Evolutionary conservation across 2,888 invertebrate genomes (phyloP).

Genomic region (Fragum fragum): DNA sequence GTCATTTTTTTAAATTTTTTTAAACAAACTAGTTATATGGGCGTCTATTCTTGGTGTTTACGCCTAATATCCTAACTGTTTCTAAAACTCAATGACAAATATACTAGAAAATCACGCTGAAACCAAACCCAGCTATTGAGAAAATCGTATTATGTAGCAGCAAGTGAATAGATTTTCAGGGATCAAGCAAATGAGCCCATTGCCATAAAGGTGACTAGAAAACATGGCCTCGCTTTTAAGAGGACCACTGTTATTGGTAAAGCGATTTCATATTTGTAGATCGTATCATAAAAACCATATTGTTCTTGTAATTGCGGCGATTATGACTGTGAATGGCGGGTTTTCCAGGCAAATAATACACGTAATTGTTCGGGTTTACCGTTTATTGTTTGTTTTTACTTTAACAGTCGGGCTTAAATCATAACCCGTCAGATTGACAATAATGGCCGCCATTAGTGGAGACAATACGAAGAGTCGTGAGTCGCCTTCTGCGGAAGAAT

Average conservation of each 20-base stretch:
- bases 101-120: too few species aligned
- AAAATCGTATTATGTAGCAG: too few species aligned
- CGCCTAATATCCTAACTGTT: too few species aligned
- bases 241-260: slow-evolving; percentile 26
- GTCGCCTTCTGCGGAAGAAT: not conserved
- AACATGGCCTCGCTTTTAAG: slow-evolving; percentile 4
- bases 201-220: not conserved
- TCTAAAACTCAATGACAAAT: too few species aligned
- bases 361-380: slow-evolving; percentile 51
- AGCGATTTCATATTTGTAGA: slow-evolving; percentile 53
- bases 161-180: not conserved
- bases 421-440: slow-evolving; percentile 24
- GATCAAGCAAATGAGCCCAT: not conserved
- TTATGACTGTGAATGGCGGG: slow-evolving; percentile 49
- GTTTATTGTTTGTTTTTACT: slow-evolving; percentile 39
- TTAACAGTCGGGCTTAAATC: slow-evolving; percentile 28
- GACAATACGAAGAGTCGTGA: slow-evolving; percentile 37
- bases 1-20: too few species aligned
- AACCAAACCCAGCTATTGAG: too few species aligned
- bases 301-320: slow-evolving; percentile 59
- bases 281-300: slow-evolving; percentile 54
- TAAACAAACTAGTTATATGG: too few species aligned
- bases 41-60: too few species aligned
- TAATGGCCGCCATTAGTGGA: slow-evolving; percentile 35
- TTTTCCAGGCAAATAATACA: slow-evolving; percentile 50